Conservation (phyloP, 2,113 vertebrate genomes). For the Sphaerodactylus townsendi region DNA sequence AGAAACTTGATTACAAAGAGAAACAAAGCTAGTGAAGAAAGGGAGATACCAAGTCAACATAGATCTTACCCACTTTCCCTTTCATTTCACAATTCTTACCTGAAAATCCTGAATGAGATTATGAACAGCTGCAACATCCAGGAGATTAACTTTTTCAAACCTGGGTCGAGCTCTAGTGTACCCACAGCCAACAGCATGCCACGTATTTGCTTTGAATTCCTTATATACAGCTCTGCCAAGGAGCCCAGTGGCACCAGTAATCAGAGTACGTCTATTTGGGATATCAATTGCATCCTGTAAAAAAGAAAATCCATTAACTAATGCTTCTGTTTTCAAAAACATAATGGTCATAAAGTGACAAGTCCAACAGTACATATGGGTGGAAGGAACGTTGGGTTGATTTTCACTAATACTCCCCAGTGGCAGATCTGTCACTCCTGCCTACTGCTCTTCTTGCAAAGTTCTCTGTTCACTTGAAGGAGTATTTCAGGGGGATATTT, state of each 20-base stretch:
- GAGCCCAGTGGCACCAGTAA: constrained; percentile 93
- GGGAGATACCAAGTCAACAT: neutral
- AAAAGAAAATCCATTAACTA: constrained; percentile 8
- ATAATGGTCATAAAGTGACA: neutral
- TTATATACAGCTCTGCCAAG: constrained; percentile 90
- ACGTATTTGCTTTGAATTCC: constrained; percentile 86
- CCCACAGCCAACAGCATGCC: constrained; percentile 85
- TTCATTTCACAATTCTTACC: constrained; percentile 69
- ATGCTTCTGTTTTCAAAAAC: neutral
- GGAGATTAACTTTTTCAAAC: constrained; percentile 87
- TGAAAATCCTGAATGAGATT: constrained; percentile 84
- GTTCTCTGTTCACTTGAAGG: no score
- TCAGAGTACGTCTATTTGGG: constrained; percentile 78
- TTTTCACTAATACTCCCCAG: no score
- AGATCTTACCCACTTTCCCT: fast-evolving
- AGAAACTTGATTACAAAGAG: neutral
- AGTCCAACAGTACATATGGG: neutral
- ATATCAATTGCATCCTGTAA: constrained; percentile 80
- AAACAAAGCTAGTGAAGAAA: neutral
- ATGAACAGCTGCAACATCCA: constrained; percentile 84
- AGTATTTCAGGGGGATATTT: no score
- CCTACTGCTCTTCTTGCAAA: no score
- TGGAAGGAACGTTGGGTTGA: no score
- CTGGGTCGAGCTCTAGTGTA: constrained; percentile 86
- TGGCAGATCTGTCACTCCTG: no score